These are phyloP conservation scores for Pangasius larnaudii DNA, from an alignment of 2,797 vertebrate genomes.

Conservation along the genomic window DNA sequence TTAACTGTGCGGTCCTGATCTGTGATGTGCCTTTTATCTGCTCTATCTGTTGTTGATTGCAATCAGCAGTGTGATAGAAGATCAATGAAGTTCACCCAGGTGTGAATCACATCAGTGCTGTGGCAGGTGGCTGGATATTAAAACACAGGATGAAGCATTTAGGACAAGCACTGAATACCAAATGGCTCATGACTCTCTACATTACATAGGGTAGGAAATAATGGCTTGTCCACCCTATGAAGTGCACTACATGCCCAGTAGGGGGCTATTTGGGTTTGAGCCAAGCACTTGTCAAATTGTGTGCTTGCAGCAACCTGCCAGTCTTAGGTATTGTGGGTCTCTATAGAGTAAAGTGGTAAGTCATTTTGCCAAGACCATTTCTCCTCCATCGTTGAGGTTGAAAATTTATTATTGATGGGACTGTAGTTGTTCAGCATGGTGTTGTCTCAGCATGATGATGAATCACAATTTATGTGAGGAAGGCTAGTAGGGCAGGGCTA, in stretches of 20 bases:
- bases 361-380: slow-evolving; percentile 19
- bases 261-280: slow-evolving; percentile 17
- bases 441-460: slow-evolving; percentile 20
- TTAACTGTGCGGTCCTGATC: background rate
- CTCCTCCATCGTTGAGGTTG: slow-evolving; percentile 3
- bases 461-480: slow-evolving; percentile 11
- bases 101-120: slow-evolving; percentile 30
- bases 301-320: slow-evolving; percentile 15
- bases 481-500: background rate
- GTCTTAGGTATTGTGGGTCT: slow-evolving; percentile 14
- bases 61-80: slow-evolving; percentile 37
- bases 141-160: slow-evolving; percentile 19
- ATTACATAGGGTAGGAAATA: slow-evolving; percentile 6
- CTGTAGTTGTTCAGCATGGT: slow-evolving; percentile 15
- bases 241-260: slow-evolving; percentile 19
- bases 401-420: slow-evolving; percentile 27
- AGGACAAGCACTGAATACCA: slow-evolving; percentile 27
- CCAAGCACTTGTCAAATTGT: slow-evolving; percentile 12
- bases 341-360: slow-evolving; percentile 25
- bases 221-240: slow-evolving; percentile 1
- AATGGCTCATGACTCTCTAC: slow-evolving; percentile 7
- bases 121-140: slow-evolving; percentile 3
- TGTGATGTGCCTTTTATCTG: slow-evolving; percentile 10
- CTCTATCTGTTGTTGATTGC: slow-evolving; percentile 31
- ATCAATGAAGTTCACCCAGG: slow-evolving; percentile 38